These are phyloP conservation scores for Bugula neritina DNA, from an alignment of 2,888 invertebrate species.

Conservation along the genomic window DNA sequence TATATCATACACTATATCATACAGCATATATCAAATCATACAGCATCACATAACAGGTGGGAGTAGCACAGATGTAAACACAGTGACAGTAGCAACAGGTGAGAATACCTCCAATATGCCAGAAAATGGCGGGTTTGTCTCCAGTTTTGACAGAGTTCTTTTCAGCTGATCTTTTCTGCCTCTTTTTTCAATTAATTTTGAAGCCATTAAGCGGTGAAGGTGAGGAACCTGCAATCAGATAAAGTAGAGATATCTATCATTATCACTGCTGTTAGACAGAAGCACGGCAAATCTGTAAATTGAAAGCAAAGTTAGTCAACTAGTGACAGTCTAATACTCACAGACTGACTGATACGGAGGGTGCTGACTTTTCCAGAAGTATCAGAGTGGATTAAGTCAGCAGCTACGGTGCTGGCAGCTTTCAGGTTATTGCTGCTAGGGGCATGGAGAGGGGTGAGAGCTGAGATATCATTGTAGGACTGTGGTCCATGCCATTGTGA, in stretches of 20 bases:
- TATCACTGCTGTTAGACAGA: no score
- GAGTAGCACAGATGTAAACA: no score
- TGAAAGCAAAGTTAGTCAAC: neutral
- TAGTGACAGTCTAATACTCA: no score
- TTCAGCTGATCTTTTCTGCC: slow-evolving; percentile 2
- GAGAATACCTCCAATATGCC: slow-evolving; percentile 20
- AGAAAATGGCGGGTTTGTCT: neutral
- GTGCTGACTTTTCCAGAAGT: neutral
- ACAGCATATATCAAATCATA: neutral
- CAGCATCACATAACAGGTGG: no score
- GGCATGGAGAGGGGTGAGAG: neutral
- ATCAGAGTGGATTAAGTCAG: slow-evolving; percentile 19
- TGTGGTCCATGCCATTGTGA: slow-evolving; percentile 72
- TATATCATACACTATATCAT: neutral
- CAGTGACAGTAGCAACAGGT: no score
- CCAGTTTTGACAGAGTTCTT: neutral
- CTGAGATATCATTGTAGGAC: slow-evolving; percentile 17
- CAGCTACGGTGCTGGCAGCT: slow-evolving; percentile 13
- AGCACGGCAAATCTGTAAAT: no score
- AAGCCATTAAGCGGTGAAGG: slow-evolving; percentile 18
- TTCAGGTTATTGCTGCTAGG: slow-evolving; percentile 19
- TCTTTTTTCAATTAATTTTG: slow-evolving; percentile 5
- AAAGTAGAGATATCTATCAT: no score
- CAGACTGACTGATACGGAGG: slow-evolving; percentile 18
- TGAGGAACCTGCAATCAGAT: slow-evolving; percentile 24